phyloP scores from a whole-genome alignment of 2,113 vertebrate genomes.

The Dipodomys merriami region DNA sequence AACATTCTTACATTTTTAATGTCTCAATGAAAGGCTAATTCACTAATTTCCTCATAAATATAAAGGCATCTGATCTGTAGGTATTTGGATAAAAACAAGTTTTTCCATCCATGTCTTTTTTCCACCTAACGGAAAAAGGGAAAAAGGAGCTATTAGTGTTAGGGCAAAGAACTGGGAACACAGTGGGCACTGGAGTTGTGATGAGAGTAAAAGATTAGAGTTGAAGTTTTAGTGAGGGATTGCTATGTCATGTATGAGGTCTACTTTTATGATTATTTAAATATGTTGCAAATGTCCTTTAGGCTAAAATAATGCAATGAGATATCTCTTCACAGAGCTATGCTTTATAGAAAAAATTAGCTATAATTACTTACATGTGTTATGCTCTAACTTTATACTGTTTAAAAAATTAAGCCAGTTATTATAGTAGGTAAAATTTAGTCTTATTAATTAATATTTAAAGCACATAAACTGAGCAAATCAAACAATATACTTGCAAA shows the following conservation, averaged over 20 bases:
- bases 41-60: neutral
- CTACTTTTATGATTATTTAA: slow-evolving; percentile 3
- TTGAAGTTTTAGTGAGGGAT: neutral
- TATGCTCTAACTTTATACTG: neutral
- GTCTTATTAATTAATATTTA: neutral
- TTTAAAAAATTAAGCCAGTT: neutral
- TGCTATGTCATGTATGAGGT: neutral
- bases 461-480: neutral
- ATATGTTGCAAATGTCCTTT: neutral
- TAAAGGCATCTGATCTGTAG: neutral
- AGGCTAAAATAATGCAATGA: neutral
- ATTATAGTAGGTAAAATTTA: neutral
- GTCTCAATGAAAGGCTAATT: neutral
- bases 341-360: neutral
- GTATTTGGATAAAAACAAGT: neutral
- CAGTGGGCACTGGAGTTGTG: neutral
- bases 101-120: neutral
- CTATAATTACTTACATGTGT: neutral
- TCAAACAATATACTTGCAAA: no score
- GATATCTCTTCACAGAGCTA: neutral
- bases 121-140: neutral
- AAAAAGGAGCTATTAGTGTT: neutral
- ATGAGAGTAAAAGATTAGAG: neutral
- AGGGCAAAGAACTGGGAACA: neutral
- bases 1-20: neutral